Base-by-base conservation (phyloP, 2,888 invertebrate species). In the Lithophane leautieri region DNA sequence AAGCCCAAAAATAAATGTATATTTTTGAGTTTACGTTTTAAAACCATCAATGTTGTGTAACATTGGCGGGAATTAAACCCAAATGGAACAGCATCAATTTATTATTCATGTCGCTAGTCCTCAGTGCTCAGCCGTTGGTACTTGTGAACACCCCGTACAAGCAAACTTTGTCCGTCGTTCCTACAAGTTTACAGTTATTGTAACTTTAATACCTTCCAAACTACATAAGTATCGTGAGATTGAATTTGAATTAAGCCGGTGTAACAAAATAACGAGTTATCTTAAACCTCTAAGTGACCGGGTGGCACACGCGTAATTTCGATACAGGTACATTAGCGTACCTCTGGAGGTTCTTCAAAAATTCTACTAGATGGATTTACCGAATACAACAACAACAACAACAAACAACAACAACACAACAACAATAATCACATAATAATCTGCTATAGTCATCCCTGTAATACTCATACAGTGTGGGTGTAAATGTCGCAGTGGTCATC, bases 31-130 rank as follows among this genome's bases (percentile, higher is more conserved):
- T 42, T 56, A 22, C 34, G 22, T 47, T 62, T 69, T 50, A 56
- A 68, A 47, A 19, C 16, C 61, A 11, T 28, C 34, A 34, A n/a
- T 66, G 8, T 47, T 66, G 14, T 61, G 52, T 28, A 19, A 65
- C 28, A 42, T 61, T 62, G 44, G 34, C 52, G 14, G 16, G 19
- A 19, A 61, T 54, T 14, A 67, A 61, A 52, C 42, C n/a, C 42
- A 69, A 77, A 65, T 70, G 34, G 40, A 58, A 66, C 69, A 61
- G 47, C 22, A 61, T 56, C 19, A 52, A 65, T 78, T 71, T 61
- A 66, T 77, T 70, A 78, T 78, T 78, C 77, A 70, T 77, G 58
- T 65, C n/a, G 22, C 25, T 70, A 61, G n/a, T 66, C 40, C 71
- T 47, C 65, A 78, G 40, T 61, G 28, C 44, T 56, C 34, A 63